Evolutionary conservation across 1,140 invertebrate species (phyloP).

Genomic region (Papilio xuthus): DNA sequence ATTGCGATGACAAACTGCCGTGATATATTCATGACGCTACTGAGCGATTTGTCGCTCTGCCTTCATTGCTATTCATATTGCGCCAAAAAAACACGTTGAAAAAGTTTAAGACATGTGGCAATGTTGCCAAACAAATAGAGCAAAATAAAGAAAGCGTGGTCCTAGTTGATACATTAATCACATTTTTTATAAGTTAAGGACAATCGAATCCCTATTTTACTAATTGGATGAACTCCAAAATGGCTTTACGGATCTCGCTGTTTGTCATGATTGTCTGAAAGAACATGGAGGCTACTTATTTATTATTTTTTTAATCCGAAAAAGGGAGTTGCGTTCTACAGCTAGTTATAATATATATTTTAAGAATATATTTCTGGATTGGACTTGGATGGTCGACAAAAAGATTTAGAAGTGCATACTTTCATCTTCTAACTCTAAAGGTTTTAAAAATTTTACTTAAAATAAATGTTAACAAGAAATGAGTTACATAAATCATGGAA

Average conservation of each 20-base stretch:
- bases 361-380: no score
- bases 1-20: slow-evolving; percentile 64
- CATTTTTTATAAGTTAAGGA: not conserved
- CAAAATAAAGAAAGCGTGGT: not conserved
- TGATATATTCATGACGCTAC: slow-evolving; percentile 56
- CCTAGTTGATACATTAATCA: not conserved
- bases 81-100: slow-evolving; percentile 12
- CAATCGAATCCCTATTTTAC: not conserved
- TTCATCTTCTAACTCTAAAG: not conserved
- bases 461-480: not conserved
- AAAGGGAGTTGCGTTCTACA: no score
- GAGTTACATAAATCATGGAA: not conserved
- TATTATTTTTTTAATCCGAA: no score
- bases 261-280: no score
- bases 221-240: no score
- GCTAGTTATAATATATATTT: no score
- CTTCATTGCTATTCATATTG: slow-evolving; percentile 16
- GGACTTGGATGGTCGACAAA: no score
- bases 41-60: slow-evolving; percentile 39
- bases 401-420: no score
- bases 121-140: not conserved
- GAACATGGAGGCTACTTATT: no score
- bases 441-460: not conserved
- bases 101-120: not conserved
- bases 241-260: no score